Evolutionary conservation across 2,888 invertebrate species (phyloP), one percentile per base, ranked within the genome.

Genomic region (Drosophila kuntzei): DNA sequence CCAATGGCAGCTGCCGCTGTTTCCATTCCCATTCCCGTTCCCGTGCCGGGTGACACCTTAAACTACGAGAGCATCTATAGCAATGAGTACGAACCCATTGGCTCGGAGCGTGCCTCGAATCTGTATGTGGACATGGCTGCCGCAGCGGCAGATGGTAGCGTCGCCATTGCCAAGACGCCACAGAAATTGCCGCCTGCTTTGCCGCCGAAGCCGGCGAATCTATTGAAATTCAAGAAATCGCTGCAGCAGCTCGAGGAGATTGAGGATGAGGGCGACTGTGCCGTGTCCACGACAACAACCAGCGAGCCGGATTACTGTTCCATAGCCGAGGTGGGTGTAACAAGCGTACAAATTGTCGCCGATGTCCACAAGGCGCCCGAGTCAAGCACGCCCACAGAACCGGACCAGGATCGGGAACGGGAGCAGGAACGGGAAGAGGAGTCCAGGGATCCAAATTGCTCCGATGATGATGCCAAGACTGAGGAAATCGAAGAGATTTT

Each of bases 201-300:
- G 90, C 96, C 96, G 68, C 95, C 96, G 46, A 96, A 96, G 92
- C 96, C 96, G 84, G 95, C 95, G 79, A 95, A 95, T 92, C 93
- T 95, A 82, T 89, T 95, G 93, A 89, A 95, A 94, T 93, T 95
- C 93, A 93, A 95, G 93, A 94, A 93, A 49, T 90, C 89, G 2
- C 71, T 89, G 46, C 86, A 89, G 9, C 90, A 90, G 43, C 72
- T 90, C 2, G 85, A 87, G 2, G 89, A 89, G 47, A 72, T 44
- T 3, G 83, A 88, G 7, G 87, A 89, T 32, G 87, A 89, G 54
- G 80, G 65, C 32, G 82, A 87, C 16, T 80, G 76, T 60, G 65
- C 66, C 3, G 47, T 55, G 7, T 76, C 80, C 3, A 80, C 78
- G 5, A 80, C 76, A 0, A 82, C 90, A 11, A 72, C 90, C 1